Conservation (phyloP, 2,797 vertebrate genomes). For the Melanotaenia boesemani region DNA sequence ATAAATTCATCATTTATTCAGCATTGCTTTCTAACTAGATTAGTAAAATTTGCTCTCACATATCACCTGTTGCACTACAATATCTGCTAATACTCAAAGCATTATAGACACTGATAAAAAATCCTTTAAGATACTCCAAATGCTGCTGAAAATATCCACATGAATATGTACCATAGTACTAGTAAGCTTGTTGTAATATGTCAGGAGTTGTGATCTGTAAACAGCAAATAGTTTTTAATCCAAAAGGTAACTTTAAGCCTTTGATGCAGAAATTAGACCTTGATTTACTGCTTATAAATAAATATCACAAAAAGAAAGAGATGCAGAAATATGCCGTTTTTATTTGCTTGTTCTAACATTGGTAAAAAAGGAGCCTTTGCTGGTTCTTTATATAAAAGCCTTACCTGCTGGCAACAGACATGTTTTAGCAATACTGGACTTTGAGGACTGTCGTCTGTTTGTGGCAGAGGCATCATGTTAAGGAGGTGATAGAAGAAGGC, state of each 20-base stretch:
- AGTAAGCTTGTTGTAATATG: too few species aligned
- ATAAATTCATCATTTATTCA: background rate
- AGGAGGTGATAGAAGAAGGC: constrained; percentile 39
- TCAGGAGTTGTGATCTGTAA: background rate
- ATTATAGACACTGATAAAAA: background rate
- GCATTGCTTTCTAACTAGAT: background rate
- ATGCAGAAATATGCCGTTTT: constrained; percentile 1
- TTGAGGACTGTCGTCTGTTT: constrained; percentile 31
- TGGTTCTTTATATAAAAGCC: background rate
- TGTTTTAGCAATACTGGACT: constrained; percentile 16
- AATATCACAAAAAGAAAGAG: background rate
- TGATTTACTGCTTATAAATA: background rate
- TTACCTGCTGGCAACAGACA: constrained; percentile 18
- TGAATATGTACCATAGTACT: background rate
- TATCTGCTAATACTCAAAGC: background rate
- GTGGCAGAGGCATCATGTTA: constrained; percentile 48
- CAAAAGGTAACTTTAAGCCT: background rate
- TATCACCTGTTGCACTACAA: background rate
- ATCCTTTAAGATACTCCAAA: background rate
- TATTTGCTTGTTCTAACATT: constrained; percentile 5
- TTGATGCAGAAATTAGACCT: background rate
- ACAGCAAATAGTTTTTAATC: background rate
- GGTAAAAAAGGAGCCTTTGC: background rate
- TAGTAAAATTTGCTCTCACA: background rate
- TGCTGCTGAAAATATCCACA: background rate